Percentiles rank a stretch among this genome's conserved stretches.
phyloP scores from a whole-genome alignment of 2,113 vertebrate genomes.

The Mormyrus lacerda region DNA sequence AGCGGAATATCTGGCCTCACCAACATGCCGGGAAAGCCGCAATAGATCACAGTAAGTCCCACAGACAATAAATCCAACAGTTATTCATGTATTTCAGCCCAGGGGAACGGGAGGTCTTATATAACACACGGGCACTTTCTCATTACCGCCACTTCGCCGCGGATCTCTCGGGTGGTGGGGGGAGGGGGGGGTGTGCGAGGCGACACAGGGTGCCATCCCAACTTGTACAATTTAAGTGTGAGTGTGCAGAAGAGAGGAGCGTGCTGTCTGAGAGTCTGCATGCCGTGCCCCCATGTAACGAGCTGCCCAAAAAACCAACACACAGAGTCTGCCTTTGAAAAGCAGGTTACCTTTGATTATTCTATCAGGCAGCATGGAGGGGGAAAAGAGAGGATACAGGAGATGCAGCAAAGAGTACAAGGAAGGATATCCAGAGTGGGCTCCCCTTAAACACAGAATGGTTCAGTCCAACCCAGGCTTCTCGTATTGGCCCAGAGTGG shows the following conservation, averaged over 20 bases:
- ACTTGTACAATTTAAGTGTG: not conserved
- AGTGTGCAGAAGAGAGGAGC: not conserved
- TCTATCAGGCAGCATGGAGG: not conserved
- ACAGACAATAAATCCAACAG: not conserved
- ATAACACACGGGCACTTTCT: not conserved
- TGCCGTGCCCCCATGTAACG: not conserved
- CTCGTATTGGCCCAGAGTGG: not conserved
- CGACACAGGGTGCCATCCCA: not conserved
- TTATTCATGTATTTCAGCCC: slow-evolving; percentile 4
- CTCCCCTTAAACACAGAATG: not conserved
- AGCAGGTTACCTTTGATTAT: not conserved
- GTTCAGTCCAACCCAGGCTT: not conserved
- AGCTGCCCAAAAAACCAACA: not conserved
- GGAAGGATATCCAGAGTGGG: not conserved
- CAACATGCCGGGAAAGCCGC: not conserved
- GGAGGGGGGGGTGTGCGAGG: not conserved
- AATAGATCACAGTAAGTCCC: not conserved
- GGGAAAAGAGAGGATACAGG: not conserved
- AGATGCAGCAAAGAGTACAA: not conserved
- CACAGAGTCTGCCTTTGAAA: not conserved
- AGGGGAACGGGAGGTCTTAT: not conserved
- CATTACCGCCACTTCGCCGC: not conserved
- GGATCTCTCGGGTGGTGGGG: not conserved
- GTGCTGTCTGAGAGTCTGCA: not conserved
- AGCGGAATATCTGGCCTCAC: not conserved